Evolutionary conservation across 2,797 vertebrate species (phyloP), one percentile per base, ranked within the genome.

Genomic region (Enteromius fasciolatus): DNA sequence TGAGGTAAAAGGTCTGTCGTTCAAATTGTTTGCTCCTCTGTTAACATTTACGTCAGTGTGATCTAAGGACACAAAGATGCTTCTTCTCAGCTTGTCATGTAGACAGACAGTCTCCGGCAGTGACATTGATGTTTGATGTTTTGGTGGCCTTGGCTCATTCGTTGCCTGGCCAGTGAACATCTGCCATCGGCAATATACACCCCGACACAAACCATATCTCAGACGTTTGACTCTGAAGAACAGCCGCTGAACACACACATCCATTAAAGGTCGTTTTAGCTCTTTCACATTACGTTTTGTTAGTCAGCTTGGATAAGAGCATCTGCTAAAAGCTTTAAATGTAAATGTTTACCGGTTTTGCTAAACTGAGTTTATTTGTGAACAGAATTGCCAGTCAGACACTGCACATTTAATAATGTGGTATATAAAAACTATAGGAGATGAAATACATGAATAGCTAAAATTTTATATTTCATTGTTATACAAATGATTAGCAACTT

Each of bases 101-200:
- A 61, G 77, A 57, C 81, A 83, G 73, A 70, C 67, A 67, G 73
- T 66, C 79, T 68, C 48, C 36, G 73, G 82, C 77, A 83, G 80
- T 87, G 83, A 83, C 67, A 76, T 5, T 76, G 59, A 83, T 81
- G 83, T 77, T 76, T 72, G 59, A 81, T 68, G 52, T 83, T 74
- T 68, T 31, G 44, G 25, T 63, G 70, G 63, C 67, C 28, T 63
- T 54, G n/a, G 76, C 64, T 85, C 69, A 76, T 85, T n/a, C 10
- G 18, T 69, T 25, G 23, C 48, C 67, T 59, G 23, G 67, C 39
- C 64, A 74, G 57, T 52, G 18, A 63, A 15, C 64, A 74, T 83
- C 69, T 83, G 84, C 78, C 75, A 78, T 63, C 80, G 48, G 18
- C 44, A 46, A 69, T 83, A 54, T 72, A 74, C 36, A 39, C 17